Percentiles rank a stretch among this genome's conserved stretches.
Evolutionary conservation across 2,113 vertebrate species (phyloP).

Genomic region (Brachirus orientalis): DNA sequence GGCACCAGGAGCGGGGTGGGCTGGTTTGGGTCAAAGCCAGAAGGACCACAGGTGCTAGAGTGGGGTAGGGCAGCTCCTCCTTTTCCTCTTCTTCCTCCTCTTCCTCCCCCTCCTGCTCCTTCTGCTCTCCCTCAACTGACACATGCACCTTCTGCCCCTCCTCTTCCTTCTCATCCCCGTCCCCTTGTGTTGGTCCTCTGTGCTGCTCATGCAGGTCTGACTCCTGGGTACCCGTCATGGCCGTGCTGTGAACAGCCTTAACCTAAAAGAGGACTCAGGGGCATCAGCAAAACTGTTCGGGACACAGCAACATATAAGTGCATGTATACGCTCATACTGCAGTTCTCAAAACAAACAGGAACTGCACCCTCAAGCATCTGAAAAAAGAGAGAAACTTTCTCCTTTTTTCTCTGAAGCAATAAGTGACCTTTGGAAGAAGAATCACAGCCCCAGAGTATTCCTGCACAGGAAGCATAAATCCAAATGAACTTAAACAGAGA

Average conservation of each 20-base stretch:
- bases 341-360: slow-evolving; percentile 37
- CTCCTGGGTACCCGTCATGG: slow-evolving; percentile 90
- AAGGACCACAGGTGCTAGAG: slow-evolving; percentile 92
- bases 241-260: slow-evolving; percentile 77
- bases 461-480: slow-evolving; percentile 49
- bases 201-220: slow-evolving; percentile 81
- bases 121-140: slow-evolving; percentile 65
- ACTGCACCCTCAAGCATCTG: slow-evolving; percentile 14
- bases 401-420: slow-evolving; percentile 15
- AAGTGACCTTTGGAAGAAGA: slow-evolving; percentile 13
- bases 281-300: slow-evolving; percentile 33
- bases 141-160: slow-evolving; percentile 72
- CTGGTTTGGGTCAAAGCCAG: slow-evolving; percentile 94
- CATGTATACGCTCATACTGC: slow-evolving; percentile 13
- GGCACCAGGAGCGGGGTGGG: slow-evolving; percentile 96
- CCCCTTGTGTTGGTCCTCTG: slow-evolving; percentile 72
- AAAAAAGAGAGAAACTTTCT: neutral
- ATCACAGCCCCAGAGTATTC: neutral
- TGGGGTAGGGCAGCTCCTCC: slow-evolving; percentile 90
- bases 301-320: slow-evolving; percentile 13
- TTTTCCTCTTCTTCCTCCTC: slow-evolving; percentile 75
- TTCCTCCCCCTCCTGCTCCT: slow-evolving; percentile 56
- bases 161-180: slow-evolving; percentile 70
- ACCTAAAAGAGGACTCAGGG: slow-evolving; percentile 73
- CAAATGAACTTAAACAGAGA: slow-evolving; percentile 36